A percentile compares a stretch with the other conserved stretches of the same genome.
Evolutionary conservation across 2,888 invertebrate species (phyloP).

Genomic region (Brachyptera putata): DNA sequence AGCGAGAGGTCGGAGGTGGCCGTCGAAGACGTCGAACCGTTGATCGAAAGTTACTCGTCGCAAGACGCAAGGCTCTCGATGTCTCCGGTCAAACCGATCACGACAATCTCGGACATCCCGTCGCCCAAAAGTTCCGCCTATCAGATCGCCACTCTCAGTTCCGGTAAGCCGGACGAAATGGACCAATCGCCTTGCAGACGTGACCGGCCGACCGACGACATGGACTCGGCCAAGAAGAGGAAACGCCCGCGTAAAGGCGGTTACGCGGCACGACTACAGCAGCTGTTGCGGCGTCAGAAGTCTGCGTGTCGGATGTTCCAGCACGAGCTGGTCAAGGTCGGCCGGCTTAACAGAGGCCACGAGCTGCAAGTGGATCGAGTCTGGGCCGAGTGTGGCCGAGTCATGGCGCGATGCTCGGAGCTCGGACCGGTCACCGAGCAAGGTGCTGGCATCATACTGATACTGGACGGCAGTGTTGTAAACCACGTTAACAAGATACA

Average conservation of each 20-base stretch:
- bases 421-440: neutral
- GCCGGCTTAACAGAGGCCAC: neutral
- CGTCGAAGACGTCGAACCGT: neutral
- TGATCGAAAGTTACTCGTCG: conserved; percentile 9
- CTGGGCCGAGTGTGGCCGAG: conserved; percentile 11
- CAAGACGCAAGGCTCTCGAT: neutral
- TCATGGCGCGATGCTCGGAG: neutral
- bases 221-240: conserved; percentile 26
- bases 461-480: neutral
- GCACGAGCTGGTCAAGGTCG: conserved; percentile 18
- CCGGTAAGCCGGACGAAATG: neutral
- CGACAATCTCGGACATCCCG: conserved; percentile 4
- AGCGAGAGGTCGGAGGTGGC: neutral
- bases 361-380: neutral
- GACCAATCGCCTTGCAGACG: neutral
- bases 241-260: conserved; percentile 11
- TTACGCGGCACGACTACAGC: conserved; percentile 25
- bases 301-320: conserved; percentile 24
- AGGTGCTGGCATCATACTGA: neutral
- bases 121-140: neutral
- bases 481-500: neutral
- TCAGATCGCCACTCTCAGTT: neutral
- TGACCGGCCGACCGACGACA: neutral
- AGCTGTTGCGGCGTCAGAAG: conserved; percentile 17
- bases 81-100: neutral